These are phyloP conservation scores for Andrena cerasifolii DNA, from an alignment of 1,140 invertebrate genomes.

Conservation along the genomic window DNA sequence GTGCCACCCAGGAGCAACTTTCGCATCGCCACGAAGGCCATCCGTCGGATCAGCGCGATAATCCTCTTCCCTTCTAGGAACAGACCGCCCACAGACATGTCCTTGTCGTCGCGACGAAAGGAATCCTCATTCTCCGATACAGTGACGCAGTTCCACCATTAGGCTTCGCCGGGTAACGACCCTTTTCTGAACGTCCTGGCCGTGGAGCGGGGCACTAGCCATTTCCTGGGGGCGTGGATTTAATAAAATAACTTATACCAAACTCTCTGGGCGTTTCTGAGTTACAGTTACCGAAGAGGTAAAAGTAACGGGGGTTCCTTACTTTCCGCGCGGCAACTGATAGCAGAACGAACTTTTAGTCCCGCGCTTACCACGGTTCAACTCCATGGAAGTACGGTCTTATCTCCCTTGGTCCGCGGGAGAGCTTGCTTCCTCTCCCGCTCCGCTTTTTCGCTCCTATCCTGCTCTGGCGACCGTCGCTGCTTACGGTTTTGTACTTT, in stretches of 20 bases:
- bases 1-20: no score
- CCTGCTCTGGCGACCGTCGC: neutral
- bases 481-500: slow-evolving; percentile 43
- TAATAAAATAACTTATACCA: slow-evolving; percentile 72
- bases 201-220: slow-evolving; percentile 41
- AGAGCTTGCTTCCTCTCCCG: slow-evolving; percentile 37
- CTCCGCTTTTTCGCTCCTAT: neutral
- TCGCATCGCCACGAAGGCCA: no score
- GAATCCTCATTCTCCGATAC: slow-evolving; percentile 1
- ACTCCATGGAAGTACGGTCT: slow-evolving; percentile 64
- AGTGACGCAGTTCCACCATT: neutral
- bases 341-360: slow-evolving; percentile 74
- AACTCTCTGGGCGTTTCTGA: slow-evolving; percentile 63
- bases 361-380: slow-evolving; percentile 67
- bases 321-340: slow-evolving; percentile 67
- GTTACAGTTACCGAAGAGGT: slow-evolving; percentile 55
- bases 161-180: neutral
- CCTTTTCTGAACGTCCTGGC: neutral
- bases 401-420: slow-evolving; percentile 51
- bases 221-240: slow-evolving; percentile 59
- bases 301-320: slow-evolving; percentile 47
- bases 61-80: neutral
- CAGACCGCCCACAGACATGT: slow-evolving; percentile 28
- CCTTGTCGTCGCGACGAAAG: slow-evolving; percentile 25
- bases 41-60: no score